Conservation (phyloP, 1,140 invertebrate species). For the Bemisia tabaci region DNA sequence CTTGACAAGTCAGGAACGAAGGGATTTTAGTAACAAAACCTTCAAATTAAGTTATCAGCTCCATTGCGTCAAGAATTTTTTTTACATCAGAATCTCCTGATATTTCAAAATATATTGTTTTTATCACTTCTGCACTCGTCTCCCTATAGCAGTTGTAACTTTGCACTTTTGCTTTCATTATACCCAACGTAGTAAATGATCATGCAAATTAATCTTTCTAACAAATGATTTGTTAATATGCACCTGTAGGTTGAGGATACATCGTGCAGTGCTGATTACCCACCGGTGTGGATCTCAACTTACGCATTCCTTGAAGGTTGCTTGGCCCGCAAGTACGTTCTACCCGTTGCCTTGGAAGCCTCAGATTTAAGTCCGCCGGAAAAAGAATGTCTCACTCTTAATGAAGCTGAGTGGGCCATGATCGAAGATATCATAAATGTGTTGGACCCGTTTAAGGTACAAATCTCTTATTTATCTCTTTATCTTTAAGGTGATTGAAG, state of each 20-base stretch:
- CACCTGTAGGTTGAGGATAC: neutral
- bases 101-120: too few relatives aligned
- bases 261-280: neutral
- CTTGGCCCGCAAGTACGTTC: neutral
- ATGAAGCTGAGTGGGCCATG: constrained; percentile 34
- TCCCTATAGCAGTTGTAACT: too few relatives aligned
- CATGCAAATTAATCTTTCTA: too few relatives aligned
- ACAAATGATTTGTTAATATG: neutral
- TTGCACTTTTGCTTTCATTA: too few relatives aligned
- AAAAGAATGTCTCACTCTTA: constrained; percentile 1
- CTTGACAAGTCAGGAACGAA: too few relatives aligned
- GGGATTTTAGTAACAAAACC: too few relatives aligned
- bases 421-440: constrained; percentile 36
- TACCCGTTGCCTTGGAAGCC: neutral
- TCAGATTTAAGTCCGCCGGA: neutral
- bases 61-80: too few relatives aligned
- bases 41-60: too few relatives aligned
- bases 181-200: too few relatives aligned
- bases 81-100: too few relatives aligned
- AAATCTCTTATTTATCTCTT: neutral
- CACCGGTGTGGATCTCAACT: neutral
- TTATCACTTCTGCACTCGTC: too few relatives aligned
- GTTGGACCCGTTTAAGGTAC: constrained; percentile 36
- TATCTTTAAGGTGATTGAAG: neutral
- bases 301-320: neutral